Base-by-base conservation (phyloP, 2,888 invertebrate genomes). In the Folsomia candida region DNA sequence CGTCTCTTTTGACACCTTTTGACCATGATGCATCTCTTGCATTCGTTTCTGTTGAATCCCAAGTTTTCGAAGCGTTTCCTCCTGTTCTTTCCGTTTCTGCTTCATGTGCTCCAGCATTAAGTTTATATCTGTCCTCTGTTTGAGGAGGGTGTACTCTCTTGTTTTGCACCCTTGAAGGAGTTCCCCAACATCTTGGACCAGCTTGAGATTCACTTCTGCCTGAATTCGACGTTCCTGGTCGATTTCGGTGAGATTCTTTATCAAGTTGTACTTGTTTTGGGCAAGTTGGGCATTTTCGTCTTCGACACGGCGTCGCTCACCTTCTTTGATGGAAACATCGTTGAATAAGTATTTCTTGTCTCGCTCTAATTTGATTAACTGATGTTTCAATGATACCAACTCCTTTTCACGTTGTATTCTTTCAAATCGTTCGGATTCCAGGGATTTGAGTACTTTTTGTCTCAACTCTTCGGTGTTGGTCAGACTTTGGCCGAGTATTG, bases 141-240 rank as follows among this genome's bases (percentile, higher is more conserved):
- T 28, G 0, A 76, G 60, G 4, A 78, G 63, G 20, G 65, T 67
- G n/a, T 61, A 64, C 54, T 79, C 78, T 29, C 75, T 71, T 4
- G 73, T 67, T 51, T 68, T 73, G n/a, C 70, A 72, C 24, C 71
- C 71, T 25, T 75, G 62, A 27, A 75, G 26, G n/a, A 77, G 47
- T 28, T 64, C 62, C n/a, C 70, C 76, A 20, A 78, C 69, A 20
- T 68, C 73, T 65, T 76, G 68, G 47, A 70, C 70, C 22, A 78
- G 57, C 20, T 74, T 71, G 18, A 76, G 25, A 70, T 78, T 78
- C 0, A 73, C 62, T 27, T 63, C 67, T 9, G 75, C 71, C 62
- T 77, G 77, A 20, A 75, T 68, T 64, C 71, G 67, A 58, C 75
- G 65, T 20, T 77, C 78, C 1, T 74, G 70, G 54, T 77, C 76